Base-by-base conservation (phyloP, 2,888 invertebrate species). In the Ochropacha duplaris region DNA sequence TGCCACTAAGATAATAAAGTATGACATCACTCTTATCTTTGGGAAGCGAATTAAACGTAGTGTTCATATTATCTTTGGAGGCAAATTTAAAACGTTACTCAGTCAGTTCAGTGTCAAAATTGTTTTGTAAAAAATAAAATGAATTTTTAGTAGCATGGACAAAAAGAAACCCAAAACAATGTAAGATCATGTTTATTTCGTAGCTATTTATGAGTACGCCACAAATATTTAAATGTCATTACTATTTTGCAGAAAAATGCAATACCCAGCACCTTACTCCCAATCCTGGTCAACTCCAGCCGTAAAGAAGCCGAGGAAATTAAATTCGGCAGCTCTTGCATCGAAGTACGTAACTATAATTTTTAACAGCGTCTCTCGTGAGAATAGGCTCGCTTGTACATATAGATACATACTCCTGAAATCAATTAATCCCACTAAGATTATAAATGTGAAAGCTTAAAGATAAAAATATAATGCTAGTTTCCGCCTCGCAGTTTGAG, bases 181-280 rank as follows among this genome's bases (percentile, higher is more conserved):
- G 59, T 64, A 44, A 60, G 56, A 36, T 3, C 9, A n/a, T 36
- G n/a, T 36, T 36, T n/a, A 12, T 31, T 31, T 2, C 12, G 1
- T 8, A 5, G 28, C 31, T 31, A 31, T 31, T 31, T 12, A n/a
- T 12, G 12, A 12, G 4, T 31, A 31, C 4, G 4, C 9, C 5
- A 36, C 36, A 5, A n/a, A 36, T n/a, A n/a, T n/a, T n/a, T n/a
- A 14, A 34, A 14, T 34, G 22, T 22, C 16, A 50, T 36, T 36
- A 36, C 9, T 22, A 61, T 60, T 49, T 57, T 59, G 14, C 16
- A 51, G 52, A 16, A 19, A 31, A 56, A 68, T 68, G 54, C 64
- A 62, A 19, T 68, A 68, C 39, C 68, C 68, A 8, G 65, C 64
- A 0, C 66, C 59, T 2, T 68, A 68, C 22, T 62, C 66, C 0